Evolutionary conservation across 2,113 vertebrate genomes (phyloP).

Genomic region (Abramis brama): DNA sequence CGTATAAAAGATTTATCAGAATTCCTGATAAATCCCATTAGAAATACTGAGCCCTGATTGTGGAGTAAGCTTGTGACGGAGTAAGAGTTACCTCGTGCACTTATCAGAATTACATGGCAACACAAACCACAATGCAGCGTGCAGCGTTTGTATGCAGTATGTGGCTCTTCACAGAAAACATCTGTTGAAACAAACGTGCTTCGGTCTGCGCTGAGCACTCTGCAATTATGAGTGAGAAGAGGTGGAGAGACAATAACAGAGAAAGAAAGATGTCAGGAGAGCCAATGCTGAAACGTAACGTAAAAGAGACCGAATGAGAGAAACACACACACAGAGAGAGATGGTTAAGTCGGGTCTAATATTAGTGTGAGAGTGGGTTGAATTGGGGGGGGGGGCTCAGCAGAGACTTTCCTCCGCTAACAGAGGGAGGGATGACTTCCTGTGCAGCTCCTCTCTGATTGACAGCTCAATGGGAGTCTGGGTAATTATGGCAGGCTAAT

Average conservation of each 20-base stretch:
- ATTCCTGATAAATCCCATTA: not conserved
- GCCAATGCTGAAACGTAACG: conserved; percentile 41
- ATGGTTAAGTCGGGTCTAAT: conserved; percentile 40
- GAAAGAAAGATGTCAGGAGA: conserved; percentile 41
- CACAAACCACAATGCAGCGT: not conserved
- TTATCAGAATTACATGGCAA: conserved; percentile 14
- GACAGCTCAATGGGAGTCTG: conserved; percentile 79
- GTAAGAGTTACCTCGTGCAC: not conserved
- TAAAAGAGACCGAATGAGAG: conserved; percentile 19
- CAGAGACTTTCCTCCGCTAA: conserved; percentile 46
- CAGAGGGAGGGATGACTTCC: conserved; percentile 71
- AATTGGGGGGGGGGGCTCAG: conserved; percentile 57
- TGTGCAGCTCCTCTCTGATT: conserved; percentile 74
- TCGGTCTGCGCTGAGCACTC: conserved; percentile 29
- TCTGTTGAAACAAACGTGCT: conserved; percentile 44
- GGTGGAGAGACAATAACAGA: conserved; percentile 36
- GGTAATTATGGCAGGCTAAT: conserved; percentile 80
- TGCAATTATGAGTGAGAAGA: conserved; percentile 44
- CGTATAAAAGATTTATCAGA: not conserved
- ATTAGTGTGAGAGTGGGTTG: conserved; percentile 54
- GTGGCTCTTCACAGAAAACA: conserved; percentile 41
- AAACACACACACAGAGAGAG: conserved; percentile 5
- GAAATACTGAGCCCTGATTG: not conserved
- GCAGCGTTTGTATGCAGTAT: not conserved
- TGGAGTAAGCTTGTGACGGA: not conserved